Percentiles rank a stretch among this genome's conserved stretches.
Conservation (phyloP, 2,888 invertebrate genomes). For the Drosophila niveifrons region DNA sequence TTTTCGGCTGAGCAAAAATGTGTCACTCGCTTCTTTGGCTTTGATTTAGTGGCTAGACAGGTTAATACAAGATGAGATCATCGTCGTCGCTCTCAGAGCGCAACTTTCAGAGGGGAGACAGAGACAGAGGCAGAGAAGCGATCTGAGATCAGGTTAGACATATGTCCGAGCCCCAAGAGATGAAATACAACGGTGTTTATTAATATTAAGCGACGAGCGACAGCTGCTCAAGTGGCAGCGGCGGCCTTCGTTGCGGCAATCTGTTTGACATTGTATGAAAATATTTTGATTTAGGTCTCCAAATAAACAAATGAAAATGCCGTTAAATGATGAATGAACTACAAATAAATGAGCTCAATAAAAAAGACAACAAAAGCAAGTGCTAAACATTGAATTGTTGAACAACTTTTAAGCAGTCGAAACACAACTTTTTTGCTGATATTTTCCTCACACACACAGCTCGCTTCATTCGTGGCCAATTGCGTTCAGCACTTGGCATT, state of each 20-base stretch:
- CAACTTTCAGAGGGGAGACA: background rate
- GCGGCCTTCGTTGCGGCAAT: slow-evolving; percentile 56
- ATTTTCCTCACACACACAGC: background rate
- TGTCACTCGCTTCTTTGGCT: slow-evolving; percentile 77
- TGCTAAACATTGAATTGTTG: background rate
- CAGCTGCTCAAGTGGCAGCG: slow-evolving; percentile 23
- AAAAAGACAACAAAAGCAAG: slow-evolving; percentile 3
- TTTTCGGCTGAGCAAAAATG: slow-evolving; percentile 65
- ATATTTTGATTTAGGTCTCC: slow-evolving; percentile 55
- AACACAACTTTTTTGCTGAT: background rate
- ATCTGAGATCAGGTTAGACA: slow-evolving; percentile 17
- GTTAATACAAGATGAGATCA: slow-evolving; percentile 78
- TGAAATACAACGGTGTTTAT: slow-evolving; percentile 35
- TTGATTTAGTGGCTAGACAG: slow-evolving; percentile 81
- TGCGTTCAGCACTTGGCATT: slow-evolving; percentile 46
- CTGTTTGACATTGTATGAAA: slow-evolving; percentile 62
- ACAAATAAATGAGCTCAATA: slow-evolving; percentile 9
- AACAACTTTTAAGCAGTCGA: background rate
- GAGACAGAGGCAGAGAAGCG: slow-evolving; percentile 2
- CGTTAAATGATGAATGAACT: slow-evolving; percentile 27
- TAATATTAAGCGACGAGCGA: slow-evolving; percentile 5
- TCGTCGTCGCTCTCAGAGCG: slow-evolving; percentile 38
- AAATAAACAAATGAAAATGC: slow-evolving; percentile 30
- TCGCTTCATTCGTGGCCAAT: background rate
- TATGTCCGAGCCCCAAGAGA: slow-evolving; percentile 12